Conservation (phyloP, 2,797 vertebrate genomes). For the Neosilurus mollespiculum region DNA sequence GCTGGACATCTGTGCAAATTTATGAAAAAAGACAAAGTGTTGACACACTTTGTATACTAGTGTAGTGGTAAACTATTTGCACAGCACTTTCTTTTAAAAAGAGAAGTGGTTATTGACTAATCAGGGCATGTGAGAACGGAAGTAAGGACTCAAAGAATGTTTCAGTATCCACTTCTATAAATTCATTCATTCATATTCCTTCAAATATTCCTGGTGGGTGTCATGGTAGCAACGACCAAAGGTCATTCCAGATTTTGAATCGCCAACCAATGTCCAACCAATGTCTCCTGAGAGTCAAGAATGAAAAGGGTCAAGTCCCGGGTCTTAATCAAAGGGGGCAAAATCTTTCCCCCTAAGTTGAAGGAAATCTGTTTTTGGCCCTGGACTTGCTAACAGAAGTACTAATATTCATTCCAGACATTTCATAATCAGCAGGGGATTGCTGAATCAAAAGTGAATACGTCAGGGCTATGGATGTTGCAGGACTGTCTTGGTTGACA, state of each 20-base stretch:
- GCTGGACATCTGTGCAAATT: background rate
- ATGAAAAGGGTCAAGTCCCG: background rate
- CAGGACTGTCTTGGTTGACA: too few relatives aligned
- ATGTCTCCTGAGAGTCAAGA: background rate
- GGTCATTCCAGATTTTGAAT: background rate
- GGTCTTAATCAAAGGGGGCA: background rate
- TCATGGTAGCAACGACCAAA: background rate
- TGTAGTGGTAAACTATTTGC: too few relatives aligned
- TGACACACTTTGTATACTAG: background rate
- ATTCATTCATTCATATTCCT: background rate
- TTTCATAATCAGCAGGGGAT: background rate
- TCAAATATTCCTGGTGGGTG: background rate
- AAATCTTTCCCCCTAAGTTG: background rate
- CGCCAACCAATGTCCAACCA: background rate
- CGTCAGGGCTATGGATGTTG: too few relatives aligned
- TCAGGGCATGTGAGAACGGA: background rate
- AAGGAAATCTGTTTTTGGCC: background rate
- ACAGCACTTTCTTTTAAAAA: background rate
- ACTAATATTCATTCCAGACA: background rate
- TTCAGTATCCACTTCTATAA: background rate
- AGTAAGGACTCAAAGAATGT: background rate
- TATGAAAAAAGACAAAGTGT: background rate
- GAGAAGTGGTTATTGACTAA: conserved; percentile 10
- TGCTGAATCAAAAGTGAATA: background rate
- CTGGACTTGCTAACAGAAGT: background rate